Percentiles rank a stretch among this genome's conserved stretches.
phyloP scores from a whole-genome alignment of 2,888 invertebrate genomes.

The Aporophyla lueneburgensis region DNA sequence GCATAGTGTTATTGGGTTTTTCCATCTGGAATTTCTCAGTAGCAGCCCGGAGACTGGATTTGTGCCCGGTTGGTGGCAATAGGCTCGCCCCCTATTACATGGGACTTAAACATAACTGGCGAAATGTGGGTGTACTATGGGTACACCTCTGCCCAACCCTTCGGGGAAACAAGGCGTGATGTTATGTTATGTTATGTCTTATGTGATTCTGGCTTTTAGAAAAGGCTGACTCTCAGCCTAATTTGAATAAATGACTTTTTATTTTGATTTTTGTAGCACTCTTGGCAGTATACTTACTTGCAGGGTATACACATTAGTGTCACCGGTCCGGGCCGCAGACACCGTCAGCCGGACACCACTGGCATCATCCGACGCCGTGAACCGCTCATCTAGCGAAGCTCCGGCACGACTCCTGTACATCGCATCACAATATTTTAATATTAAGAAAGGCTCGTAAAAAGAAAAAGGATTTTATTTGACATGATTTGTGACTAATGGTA shows the following conservation, averaged over 20 bases:
- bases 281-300: constrained; percentile 81
- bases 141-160: too few relatives aligned
- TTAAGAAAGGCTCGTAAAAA: background rate
- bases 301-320: constrained; percentile 94
- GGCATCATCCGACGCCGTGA: constrained; percentile 91
- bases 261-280: background rate
- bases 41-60: too few relatives aligned
- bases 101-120: too few relatives aligned
- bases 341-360: constrained; percentile 94
- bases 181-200: too few relatives aligned
- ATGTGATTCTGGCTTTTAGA: background rate
- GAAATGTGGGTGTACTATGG: too few relatives aligned
- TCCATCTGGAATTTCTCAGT: too few relatives aligned
- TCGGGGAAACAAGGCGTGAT: too few relatives aligned
- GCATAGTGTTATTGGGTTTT: too few relatives aligned
- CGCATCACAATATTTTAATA: constrained; percentile 30
- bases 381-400: constrained; percentile 93
- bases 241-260: background rate
- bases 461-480: background rate
- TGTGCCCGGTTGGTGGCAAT: too few relatives aligned
- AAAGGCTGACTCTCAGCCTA: background rate
- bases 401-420: constrained; percentile 87
- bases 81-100: too few relatives aligned
- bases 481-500: background rate
- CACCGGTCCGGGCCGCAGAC: constrained; percentile 93